A percentile compares a stretch with the other conserved stretches of the same genome.
These are phyloP conservation scores for Semnornis frantzii DNA, from an alignment of 2,113 vertebrate genomes.

Conservation along the genomic window DNA sequence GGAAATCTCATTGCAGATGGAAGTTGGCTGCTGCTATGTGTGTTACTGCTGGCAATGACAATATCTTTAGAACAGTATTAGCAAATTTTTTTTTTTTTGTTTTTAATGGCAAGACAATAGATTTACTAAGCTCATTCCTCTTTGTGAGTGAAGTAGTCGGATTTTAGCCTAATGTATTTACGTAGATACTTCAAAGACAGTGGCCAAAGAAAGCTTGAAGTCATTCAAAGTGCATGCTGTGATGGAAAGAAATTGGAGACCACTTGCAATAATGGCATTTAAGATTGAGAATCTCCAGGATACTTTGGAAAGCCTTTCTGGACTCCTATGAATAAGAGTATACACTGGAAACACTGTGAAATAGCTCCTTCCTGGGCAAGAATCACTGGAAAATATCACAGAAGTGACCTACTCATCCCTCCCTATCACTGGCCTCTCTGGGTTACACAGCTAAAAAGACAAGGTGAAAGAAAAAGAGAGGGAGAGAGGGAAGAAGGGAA, in stretches of 20 bases:
- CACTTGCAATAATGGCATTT: neutral
- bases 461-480: neutral
- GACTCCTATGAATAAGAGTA: neutral
- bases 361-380: neutral
- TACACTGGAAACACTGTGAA: neutral
- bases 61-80: conserved; percentile 7
- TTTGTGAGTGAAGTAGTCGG: neutral
- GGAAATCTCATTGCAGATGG: conserved; percentile 52
- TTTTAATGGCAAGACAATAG: neutral
- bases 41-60: conserved; percentile 43
- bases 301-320: conserved; percentile 31
- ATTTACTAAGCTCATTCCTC: neutral
- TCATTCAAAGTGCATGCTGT: neutral
- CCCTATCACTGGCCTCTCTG: neutral
- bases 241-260: neutral
- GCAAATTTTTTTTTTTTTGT: neutral
- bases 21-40: conserved; percentile 21
- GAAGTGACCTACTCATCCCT: neutral
- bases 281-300: neutral
- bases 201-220: neutral
- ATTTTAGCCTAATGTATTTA: neutral
- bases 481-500: no score
- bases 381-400: neutral
- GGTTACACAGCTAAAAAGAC: neutral
- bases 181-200: neutral